Conservation (phyloP, 2,888 invertebrate genomes). For the Cantharis lateralis region DNA sequence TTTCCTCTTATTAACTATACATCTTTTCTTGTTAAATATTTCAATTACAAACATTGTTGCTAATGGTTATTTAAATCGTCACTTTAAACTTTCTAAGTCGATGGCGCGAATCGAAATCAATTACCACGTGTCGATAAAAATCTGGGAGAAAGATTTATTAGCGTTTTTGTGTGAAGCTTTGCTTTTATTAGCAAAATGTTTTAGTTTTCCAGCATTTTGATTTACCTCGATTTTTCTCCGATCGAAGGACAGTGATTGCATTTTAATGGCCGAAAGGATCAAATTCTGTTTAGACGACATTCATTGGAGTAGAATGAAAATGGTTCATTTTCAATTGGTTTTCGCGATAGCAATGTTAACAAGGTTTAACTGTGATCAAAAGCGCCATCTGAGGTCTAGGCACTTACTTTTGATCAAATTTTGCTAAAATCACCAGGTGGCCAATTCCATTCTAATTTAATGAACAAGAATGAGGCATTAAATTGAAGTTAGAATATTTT, state of each 20-base stretch:
- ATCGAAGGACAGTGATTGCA: not conserved
- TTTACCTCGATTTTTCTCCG: not conserved
- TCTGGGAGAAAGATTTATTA: not conserved
- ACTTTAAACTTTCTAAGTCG: not conserved
- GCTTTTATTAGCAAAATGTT: not conserved
- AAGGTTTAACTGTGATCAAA: too few relatives aligned
- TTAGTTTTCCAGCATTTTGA: not conserved
- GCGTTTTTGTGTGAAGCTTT: not conserved
- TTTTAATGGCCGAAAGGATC: not conserved
- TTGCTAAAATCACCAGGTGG: too few relatives aligned
- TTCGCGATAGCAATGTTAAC: too few relatives aligned
- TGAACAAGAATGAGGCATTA: too few relatives aligned
- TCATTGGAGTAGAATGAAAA: too few relatives aligned
- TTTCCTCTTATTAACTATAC: not conserved
- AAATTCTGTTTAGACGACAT: too few relatives aligned
- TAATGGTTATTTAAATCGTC: not conserved
- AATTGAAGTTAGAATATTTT: too few relatives aligned
- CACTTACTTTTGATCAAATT: too few relatives aligned
- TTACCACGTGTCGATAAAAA: not conserved
- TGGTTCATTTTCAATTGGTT: too few relatives aligned
- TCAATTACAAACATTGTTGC: not conserved
- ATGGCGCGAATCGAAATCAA: not conserved
- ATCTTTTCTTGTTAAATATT: not conserved
- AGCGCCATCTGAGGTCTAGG: too few relatives aligned
- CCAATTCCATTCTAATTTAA: too few relatives aligned